Evolutionary conservation across 2,888 invertebrate genomes (phyloP), one percentile per base, ranked within the genome.

Genomic region (Resseliella maxima): DNA sequence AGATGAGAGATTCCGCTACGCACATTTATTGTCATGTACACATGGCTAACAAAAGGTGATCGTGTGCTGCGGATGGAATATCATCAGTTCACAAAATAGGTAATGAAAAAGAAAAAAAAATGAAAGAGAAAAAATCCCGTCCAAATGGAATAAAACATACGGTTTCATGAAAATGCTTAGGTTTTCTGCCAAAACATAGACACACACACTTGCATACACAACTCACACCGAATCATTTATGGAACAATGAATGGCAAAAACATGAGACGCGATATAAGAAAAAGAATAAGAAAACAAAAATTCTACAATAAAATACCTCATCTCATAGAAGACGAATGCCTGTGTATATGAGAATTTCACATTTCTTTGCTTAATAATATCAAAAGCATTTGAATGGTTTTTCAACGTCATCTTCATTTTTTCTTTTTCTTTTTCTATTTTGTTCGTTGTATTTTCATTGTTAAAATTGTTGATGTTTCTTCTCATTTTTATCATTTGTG

Each of bases 21-120:
- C 72, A n/a, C n/a, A 72, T 31, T 35, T 72, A 72, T 72, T 72
- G 72, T 72, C 31, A 31, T 2, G 72, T 15, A 72, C 72, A 31
- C 35, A 72, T 59, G 31, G 15, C 10, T 2, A 72, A 72, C 72
- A 72, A 72, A 72, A 72, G 72, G 31, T 72, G 72, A 72, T 72
- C 72, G 72, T 72, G 72, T 72, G 72, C 72, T 72, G 72, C 6
- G 15, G 72, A 31, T 72, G 72, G 31, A 31, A 72, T 72, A 72
- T 72, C 72, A 72, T 72, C 72, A 35, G 15, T n/a, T 72, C 31
- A 8, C 59, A 24, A 59, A 31, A 50, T 18, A 50, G n/a, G n/a
- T n/a, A n/a, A n/a, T n/a, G n/a, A n/a, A n/a, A n/a, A n/a, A n/a
- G n/a, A n/a, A 2, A 18, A 50, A 50, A 18, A 50, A 50, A 18